Conservation (phyloP, 1,140 invertebrate species). For the Neotoxoptera formosana region DNA sequence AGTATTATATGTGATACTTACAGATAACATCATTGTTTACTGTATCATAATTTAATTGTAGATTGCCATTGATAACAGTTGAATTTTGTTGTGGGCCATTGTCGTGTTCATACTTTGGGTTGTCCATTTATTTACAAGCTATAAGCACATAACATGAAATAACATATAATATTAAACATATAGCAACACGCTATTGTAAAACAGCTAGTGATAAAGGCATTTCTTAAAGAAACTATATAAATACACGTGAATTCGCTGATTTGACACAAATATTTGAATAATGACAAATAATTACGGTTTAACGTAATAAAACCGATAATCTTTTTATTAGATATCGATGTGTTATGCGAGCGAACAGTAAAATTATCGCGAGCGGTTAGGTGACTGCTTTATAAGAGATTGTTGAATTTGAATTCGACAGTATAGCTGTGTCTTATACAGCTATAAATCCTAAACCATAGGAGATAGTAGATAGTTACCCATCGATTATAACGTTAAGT, state of each 20-base stretch:
- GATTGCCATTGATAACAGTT: neutral
- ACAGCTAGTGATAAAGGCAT: neutral
- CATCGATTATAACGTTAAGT: neutral
- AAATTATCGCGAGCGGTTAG: neutral
- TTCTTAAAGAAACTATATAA: neutral
- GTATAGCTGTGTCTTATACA: too few relatives aligned
- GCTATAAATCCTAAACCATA: too few relatives aligned
- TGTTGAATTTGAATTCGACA: neutral
- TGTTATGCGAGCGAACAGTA: neutral
- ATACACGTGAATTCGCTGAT: neutral
- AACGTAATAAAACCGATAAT: neutral
- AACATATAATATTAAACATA: neutral
- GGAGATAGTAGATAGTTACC: neutral
- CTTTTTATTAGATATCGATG: neutral
- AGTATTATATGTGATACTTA: constrained; percentile 6
- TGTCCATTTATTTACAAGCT: constrained; percentile 33
- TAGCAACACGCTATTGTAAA: neutral
- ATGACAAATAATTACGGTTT: neutral
- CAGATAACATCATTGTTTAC: neutral
- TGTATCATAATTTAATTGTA: neutral
- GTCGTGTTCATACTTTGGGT: neutral
- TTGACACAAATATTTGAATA: neutral
- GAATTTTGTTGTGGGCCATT: neutral
- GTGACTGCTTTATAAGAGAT: neutral
- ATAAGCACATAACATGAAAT: neutral